A percentile compares a stretch with the other conserved stretches of the same genome.
Conservation (phyloP, 2,797 vertebrate species). For the Cichlasoma orientale region DNA sequence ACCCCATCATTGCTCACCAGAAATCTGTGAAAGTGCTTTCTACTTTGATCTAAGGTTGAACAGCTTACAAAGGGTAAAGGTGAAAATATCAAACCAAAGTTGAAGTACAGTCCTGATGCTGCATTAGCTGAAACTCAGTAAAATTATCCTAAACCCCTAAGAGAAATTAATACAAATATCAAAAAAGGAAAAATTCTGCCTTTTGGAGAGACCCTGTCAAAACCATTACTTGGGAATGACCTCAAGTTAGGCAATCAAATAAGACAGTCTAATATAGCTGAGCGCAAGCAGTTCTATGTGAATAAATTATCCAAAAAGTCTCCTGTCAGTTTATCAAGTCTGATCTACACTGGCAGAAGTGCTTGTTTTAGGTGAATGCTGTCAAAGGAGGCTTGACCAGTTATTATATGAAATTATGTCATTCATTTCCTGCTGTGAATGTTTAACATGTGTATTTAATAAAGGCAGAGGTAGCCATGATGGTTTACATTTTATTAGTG, state of each 20-base stretch:
- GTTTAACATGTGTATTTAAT: not conserved
- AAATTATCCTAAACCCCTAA: not conserved
- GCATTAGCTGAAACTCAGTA: not conserved
- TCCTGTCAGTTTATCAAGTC: not conserved
- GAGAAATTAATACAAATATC: not conserved
- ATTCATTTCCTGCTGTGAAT: not conserved
- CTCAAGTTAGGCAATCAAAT: not conserved
- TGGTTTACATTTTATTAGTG: slow-evolving; percentile 2
- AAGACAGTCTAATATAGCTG: not conserved
- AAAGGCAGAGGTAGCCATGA: not conserved
- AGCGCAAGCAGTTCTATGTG: not conserved
- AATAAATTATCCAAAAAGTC: not conserved
- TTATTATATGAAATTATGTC: not conserved
- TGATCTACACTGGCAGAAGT: not conserved
- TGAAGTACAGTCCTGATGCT: not conserved
- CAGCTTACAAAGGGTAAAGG: not conserved
- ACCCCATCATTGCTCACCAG: not conserved
- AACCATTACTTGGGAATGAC: not conserved
- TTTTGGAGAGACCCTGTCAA: not conserved
- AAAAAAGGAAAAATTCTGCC: not conserved
- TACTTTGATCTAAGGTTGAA: not conserved
- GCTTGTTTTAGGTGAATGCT: not conserved
- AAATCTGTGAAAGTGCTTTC: not conserved
- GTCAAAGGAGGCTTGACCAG: not conserved
- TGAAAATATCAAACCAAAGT: not conserved